These are phyloP conservation scores for Orthosia cruda DNA, from an alignment of 2,888 invertebrate species.

Conservation along the genomic window DNA sequence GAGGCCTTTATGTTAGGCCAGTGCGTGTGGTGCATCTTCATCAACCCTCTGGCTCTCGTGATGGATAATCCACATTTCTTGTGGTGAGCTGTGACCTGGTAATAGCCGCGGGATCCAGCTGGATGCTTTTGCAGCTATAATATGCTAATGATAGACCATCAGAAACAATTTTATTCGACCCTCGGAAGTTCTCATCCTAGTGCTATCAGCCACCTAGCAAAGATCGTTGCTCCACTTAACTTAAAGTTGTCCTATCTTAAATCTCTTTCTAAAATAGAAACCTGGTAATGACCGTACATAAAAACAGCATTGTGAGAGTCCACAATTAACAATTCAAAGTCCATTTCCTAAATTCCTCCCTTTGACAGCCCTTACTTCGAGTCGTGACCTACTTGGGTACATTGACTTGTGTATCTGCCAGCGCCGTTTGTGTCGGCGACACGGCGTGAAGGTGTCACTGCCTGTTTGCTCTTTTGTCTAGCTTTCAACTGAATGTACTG, in stretches of 20 bases:
- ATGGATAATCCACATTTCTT: too few relatives aligned
- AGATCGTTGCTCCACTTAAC: neutral
- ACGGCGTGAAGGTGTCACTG: constrained; percentile 45
- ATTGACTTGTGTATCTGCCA: constrained; percentile 55
- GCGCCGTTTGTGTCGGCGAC: constrained; percentile 40
- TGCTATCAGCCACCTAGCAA: neutral
- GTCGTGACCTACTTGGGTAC: constrained; percentile 62
- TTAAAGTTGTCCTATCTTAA: neutral
- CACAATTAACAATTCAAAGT: neutral
- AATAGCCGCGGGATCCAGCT: too few relatives aligned
- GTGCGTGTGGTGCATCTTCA: too few relatives aligned
- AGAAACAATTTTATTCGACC: too few relatives aligned
- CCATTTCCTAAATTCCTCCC: neutral
- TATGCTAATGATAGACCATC: too few relatives aligned
- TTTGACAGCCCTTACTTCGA: constrained; percentile 42
- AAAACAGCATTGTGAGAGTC: neutral
- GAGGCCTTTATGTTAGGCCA: too few relatives aligned
- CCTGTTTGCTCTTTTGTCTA: constrained; percentile 54
- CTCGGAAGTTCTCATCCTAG: neutral
- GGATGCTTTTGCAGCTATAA: too few relatives aligned
- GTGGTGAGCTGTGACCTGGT: too few relatives aligned
- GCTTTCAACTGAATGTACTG: constrained; percentile 22
- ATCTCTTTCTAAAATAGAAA: neutral
- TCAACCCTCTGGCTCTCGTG: too few relatives aligned
- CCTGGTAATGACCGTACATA: neutral